Evolutionary conservation across 1,140 invertebrate species (phyloP).

Genomic region (Formica exsecta): DNA sequence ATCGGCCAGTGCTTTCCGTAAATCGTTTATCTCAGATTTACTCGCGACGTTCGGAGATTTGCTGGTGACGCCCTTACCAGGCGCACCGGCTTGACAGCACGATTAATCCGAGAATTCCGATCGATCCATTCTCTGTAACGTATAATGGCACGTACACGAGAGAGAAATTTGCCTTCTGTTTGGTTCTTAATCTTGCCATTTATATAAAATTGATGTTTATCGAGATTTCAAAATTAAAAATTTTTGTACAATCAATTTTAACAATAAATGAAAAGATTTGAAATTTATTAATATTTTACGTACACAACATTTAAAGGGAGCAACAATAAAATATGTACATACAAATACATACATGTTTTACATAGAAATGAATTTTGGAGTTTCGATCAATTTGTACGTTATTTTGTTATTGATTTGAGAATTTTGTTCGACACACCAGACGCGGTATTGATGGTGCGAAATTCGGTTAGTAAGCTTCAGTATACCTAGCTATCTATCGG

Average conservation of each 20-base stretch:
- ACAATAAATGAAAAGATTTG: not conserved
- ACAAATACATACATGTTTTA: not conserved
- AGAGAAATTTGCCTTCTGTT: conserved; percentile 1
- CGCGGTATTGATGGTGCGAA: not conserved
- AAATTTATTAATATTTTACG: not conserved
- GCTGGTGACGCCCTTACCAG: conserved; percentile 46
- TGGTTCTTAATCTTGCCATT: not conserved
- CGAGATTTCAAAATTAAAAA: not conserved
- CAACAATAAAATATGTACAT: not conserved
- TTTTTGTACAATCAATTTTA: not conserved
- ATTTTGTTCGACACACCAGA: not conserved
- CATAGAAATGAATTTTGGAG: not conserved
- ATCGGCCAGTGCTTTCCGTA: conserved; percentile 22
- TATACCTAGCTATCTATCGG: not conserved
- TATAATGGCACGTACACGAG: conserved; percentile 21
- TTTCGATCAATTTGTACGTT: not conserved
- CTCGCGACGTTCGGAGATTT: conserved; percentile 39
- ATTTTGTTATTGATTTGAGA: not conserved
- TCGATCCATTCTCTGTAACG: conserved; percentile 25
- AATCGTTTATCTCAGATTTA: conserved; percentile 64
- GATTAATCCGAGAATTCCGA: conserved; percentile 50
- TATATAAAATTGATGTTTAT: not conserved
- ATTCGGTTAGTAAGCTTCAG: not conserved
- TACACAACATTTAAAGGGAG: not conserved
- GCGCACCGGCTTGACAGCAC: conserved; percentile 13